Evolutionary conservation across 2,888 invertebrate species (phyloP).

Genomic region (Glaucopsyche alexis): DNA sequence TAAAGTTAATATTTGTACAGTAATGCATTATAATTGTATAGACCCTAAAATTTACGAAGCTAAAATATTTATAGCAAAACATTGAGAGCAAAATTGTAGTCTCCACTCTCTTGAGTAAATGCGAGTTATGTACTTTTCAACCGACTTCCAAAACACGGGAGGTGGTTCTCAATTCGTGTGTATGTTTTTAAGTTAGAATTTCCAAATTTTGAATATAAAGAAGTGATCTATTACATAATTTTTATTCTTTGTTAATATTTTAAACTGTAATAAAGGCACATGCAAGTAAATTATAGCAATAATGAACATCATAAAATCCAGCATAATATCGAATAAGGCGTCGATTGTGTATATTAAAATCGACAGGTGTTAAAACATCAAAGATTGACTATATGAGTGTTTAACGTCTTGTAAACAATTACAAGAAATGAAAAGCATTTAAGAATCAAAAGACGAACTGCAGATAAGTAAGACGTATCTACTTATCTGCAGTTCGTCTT

Average conservation of each 20-base stretch:
- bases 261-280: background rate
- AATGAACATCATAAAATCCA: background rate
- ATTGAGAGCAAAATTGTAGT: background rate
- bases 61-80: background rate
- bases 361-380: conserved; percentile 54
- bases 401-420: conserved; percentile 8
- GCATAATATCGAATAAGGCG: background rate
- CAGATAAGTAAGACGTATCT: background rate
- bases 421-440: background rate
- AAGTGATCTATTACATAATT: no score
- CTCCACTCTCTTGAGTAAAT: background rate
- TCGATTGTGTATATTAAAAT: conserved; percentile 11
- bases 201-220: no score
- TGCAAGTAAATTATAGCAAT: background rate
- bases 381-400: conserved; percentile 41
- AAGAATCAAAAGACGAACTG: background rate
- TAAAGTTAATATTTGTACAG: no score
- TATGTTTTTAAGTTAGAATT: no score
- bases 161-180: no score
- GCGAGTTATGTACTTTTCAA: no score
- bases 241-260: no score
- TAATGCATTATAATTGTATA: no score
- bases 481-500: background rate
- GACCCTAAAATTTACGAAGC: background rate
- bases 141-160: no score